Conservation (phyloP, 1,140 invertebrate species). For the Cherax quadricarinatus region DNA sequence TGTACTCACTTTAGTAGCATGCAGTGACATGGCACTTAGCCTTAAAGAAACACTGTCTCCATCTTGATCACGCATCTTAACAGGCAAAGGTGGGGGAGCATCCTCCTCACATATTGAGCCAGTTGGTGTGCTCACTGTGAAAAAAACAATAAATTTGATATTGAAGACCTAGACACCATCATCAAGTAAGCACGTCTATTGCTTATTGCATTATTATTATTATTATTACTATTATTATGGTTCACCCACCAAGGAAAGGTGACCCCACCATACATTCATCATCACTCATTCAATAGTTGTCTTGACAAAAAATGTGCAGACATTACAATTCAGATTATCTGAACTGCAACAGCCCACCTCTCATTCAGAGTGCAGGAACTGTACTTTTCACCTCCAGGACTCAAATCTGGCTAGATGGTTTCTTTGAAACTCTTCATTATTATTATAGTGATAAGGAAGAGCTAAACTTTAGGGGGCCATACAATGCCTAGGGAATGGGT, state of each 20-base stretch:
- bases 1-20: background rate
- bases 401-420: too few relatives aligned
- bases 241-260: background rate
- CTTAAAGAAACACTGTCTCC: background rate
- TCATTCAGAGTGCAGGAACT: too few relatives aligned
- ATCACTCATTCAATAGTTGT: too few relatives aligned
- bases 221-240: background rate
- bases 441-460: too few relatives aligned
- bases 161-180: background rate
- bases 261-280: too few relatives aligned
- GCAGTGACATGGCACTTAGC: background rate
- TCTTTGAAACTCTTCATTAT: too few relatives aligned
- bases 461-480: too few relatives aligned
- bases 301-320: too few relatives aligned
- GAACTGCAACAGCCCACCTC: too few relatives aligned
- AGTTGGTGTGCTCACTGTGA: slow-evolving; percentile 30
- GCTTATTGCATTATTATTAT: background rate
- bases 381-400: too few relatives aligned
- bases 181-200: background rate
- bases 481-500: too few relatives aligned
- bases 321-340: too few relatives aligned
- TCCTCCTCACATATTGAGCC: slow-evolving; percentile 55
- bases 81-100: slow-evolving; percentile 39
- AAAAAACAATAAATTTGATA: background rate
- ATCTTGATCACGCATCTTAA: slow-evolving; percentile 51